Base-by-base conservation (phyloP, 1,140 invertebrate genomes). In the Choristoneura fumiferana region DNA sequence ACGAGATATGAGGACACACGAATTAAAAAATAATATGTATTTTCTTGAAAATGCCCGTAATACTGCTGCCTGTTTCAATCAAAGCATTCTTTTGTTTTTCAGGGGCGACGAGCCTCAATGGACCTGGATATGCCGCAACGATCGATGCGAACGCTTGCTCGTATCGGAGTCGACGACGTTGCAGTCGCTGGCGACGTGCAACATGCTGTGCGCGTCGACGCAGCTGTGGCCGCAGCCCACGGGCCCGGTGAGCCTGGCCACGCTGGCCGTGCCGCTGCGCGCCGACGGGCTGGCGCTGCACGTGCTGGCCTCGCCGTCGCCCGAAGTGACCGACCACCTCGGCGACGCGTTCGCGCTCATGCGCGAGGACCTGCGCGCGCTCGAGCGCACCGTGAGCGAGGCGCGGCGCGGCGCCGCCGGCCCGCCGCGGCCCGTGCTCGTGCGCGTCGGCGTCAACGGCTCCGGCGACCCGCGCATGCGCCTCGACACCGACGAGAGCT, bases 401-500 rank as follows among this genome's bases (percentile, higher is more conserved):
- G 65, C 78, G 10, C 77, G 92, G 8, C 64, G 92, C 8, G 54
- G 49, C 0, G 75, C 92, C 17, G 71, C 89, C 14, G 75, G 73
- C 9, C 14, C 56, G 0, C 56, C 76, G 0, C 76, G 76, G 0
- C 73, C 80, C 0, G 73, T 93, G 4, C 58, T 90, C 9, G 82
- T 93, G 0, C 88, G 91, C 35, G 89, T 93, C 0, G 75, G 71
- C n/a, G 77, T 92, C 34, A 90, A 90, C 40, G 89, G 91, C 36
- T 86, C 82, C 10, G 72, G 79, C 0, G 89, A 91, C 5, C 76
- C 91, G 0, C 91, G 90, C 54, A 83, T 95, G 39, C 92, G 85
- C 12, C 78, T 96, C 22, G 91, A 92, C 36, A 95, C 93, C 0
- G 93, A 95, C 67, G 95, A 96, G 73, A 93, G 93, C 33, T 96